phyloP scores from a whole-genome alignment of 2,113 vertebrate species.

The Phodopus roborovskii region DNA sequence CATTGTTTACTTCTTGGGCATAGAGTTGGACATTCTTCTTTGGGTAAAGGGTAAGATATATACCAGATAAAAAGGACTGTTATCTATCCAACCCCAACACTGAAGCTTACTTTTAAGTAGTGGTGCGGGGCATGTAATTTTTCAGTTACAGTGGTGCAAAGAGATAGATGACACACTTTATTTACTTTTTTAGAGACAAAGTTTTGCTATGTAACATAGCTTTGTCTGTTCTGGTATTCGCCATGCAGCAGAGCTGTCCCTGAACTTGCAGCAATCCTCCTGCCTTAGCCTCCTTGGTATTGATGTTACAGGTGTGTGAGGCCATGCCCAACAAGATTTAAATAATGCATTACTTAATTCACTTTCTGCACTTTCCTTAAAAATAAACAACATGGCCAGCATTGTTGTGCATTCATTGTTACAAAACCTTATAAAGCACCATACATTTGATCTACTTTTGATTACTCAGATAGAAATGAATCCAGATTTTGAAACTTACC shows the following conservation, averaged over 20 bases:
- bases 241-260: too few species aligned
- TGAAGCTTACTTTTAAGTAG: constrained; percentile 46
- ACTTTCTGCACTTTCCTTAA: not conserved
- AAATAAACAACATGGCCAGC: not conserved
- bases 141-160: not conserved
- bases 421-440: not conserved
- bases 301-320: not conserved
- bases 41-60: not conserved
- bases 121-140: not conserved
- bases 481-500: not conserved
- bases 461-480: constrained; percentile 15
- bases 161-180: not conserved
- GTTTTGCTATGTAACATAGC: not conserved
- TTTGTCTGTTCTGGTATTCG: not conserved
- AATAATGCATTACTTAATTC: not conserved
- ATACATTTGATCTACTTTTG: not conserved
- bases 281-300: not conserved
- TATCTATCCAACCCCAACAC: not conserved
- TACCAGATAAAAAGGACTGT: not conserved
- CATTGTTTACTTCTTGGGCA: not conserved
- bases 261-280: not conserved
- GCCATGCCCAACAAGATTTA: not conserved
- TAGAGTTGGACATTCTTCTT: not conserved
- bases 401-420: not conserved
- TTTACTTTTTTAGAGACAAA: not conserved